Percentiles rank a stretch among this genome's conserved stretches.
Evolutionary conservation across 2,888 invertebrate species (phyloP).

Genomic region (Dascillus cervinus): DNA sequence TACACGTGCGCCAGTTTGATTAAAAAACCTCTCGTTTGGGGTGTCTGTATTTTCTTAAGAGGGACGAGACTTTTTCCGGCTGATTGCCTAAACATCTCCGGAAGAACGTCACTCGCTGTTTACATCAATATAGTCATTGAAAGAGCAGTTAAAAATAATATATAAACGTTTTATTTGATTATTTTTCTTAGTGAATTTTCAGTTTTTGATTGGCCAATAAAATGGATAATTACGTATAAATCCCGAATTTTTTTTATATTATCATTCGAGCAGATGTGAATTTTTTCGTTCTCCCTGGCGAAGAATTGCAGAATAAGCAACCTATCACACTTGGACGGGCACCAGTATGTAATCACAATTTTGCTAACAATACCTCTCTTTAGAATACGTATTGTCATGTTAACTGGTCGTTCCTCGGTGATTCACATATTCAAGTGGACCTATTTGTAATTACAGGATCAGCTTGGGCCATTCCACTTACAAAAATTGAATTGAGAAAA

Average conservation of each 20-base stretch:
- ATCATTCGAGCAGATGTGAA: too few relatives aligned
- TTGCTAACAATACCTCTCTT: conserved; percentile 21
- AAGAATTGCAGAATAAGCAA: too few relatives aligned
- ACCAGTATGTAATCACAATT: conserved; percentile 16
- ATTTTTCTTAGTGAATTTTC: conserved; percentile 37
- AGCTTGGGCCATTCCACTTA: too few relatives aligned
- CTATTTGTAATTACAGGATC: too few relatives aligned
- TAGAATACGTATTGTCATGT: conserved; percentile 19
- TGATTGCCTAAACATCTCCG: conserved; percentile 20
- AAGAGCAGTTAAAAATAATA: conserved; percentile 39
- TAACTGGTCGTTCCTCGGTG: too few relatives aligned
- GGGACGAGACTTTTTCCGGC: conserved; percentile 13
- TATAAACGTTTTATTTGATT: conserved; percentile 27
- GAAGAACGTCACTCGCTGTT: conserved; percentile 25
- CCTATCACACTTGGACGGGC: conserved; percentile 11
- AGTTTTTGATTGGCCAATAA: conserved; percentile 37
- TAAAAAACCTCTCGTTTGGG: conserved; percentile 6
- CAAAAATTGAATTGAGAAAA: too few relatives aligned
- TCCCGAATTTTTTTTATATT: conserved; percentile 8
- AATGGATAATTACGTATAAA: conserved; percentile 21
- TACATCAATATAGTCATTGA: conserved; percentile 30
- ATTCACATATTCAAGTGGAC: too few relatives aligned
- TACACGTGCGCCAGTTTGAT: conserved; percentile 10
- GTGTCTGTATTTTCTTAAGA: conserved; percentile 14
- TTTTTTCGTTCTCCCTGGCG: too few relatives aligned